These are phyloP conservation scores for Rafetus swinhoei DNA, from an alignment of 2,113 vertebrate genomes.

Conservation along the genomic window DNA sequence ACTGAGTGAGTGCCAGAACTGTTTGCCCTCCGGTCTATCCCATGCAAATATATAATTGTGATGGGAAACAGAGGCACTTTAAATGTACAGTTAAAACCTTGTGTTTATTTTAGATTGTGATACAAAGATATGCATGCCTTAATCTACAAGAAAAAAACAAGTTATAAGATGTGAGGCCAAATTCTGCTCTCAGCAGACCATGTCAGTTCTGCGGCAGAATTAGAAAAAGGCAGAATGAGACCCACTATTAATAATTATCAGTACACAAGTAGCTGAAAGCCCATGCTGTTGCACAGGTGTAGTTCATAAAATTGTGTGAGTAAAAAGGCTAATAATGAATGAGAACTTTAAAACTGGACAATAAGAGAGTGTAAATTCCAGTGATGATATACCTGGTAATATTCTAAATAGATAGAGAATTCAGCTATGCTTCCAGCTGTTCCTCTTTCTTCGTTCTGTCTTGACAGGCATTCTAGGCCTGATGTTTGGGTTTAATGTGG, in stretches of 20 bases:
- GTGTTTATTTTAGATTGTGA: background rate
- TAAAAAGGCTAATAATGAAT: background rate
- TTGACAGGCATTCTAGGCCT: background rate
- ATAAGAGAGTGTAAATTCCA: background rate
- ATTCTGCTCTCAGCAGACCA: background rate
- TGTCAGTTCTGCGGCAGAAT: accelerated
- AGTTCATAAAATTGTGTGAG: background rate
- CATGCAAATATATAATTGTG: conserved; percentile 42
- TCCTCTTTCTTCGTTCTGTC: background rate
- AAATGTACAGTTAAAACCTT: background rate
- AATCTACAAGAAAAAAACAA: background rate
- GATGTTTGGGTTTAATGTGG: background rate
- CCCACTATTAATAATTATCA: background rate
- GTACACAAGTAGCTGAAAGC: background rate
- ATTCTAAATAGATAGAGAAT: background rate
- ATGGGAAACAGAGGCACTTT: conserved; percentile 31
- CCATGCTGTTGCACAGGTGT: background rate
- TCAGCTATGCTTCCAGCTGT: background rate
- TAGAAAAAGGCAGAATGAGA: accelerated
- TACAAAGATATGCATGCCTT: background rate
- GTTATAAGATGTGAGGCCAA: accelerated
- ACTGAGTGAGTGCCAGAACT: conserved; percentile 68
- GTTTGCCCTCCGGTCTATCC: conserved; percentile 58
- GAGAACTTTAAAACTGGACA: background rate
- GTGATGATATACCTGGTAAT: background rate